Base-by-base conservation (phyloP, 2,113 vertebrate species). In the Morphnarchus princeps region DNA sequence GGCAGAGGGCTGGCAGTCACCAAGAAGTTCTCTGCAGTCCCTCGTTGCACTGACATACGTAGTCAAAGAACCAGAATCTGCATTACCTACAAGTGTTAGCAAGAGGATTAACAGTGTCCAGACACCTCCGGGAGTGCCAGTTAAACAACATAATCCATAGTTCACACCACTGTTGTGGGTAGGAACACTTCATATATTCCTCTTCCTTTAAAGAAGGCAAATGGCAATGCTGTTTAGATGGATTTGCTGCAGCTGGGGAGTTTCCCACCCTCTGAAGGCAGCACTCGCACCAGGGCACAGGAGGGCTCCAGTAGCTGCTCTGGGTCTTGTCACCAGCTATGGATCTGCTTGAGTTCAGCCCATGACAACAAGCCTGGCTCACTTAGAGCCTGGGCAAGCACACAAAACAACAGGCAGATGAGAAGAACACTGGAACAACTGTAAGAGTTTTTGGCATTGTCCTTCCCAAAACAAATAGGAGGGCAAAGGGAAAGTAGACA, bases 21-120 rank as follows among this genome's bases (percentile, higher is more conserved):
- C 42, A 87, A 45, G 29, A 79, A 49, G 7, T 29, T 19, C 45
- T 69, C 29, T n/a, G 32, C 36, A 70, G 36, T 42, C 28, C 36
- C 12, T 16, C 32, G 29, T 42, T 74, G 16, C 16, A 24, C 12
- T 66, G 52, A 40, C 21, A 20, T 4, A 24, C 0, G 1, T 0
- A 66, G 20, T 21, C 3, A 3, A 70, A 87, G 63, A 86, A 95
- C 3, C 19, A 61, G 66, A 49, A 38, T 22, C 45, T 77, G 6
- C 9, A 40, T 42, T 28, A 65, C n/a, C 54, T 47, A 8, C 21
- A 43, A 1, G 6, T 7, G 7, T 16, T 63, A 31, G 17, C 20
- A 36, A 1, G 2, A 61, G 16, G 34, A 5, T 87, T 71, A 79
- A 62, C 16, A 50, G 20, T 31, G 34, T 70, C 20, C 32, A 65